Evolutionary conservation across 2,888 invertebrate genomes (phyloP), one percentile per base, ranked within the genome.

Genomic region (Arge pagana): DNA sequence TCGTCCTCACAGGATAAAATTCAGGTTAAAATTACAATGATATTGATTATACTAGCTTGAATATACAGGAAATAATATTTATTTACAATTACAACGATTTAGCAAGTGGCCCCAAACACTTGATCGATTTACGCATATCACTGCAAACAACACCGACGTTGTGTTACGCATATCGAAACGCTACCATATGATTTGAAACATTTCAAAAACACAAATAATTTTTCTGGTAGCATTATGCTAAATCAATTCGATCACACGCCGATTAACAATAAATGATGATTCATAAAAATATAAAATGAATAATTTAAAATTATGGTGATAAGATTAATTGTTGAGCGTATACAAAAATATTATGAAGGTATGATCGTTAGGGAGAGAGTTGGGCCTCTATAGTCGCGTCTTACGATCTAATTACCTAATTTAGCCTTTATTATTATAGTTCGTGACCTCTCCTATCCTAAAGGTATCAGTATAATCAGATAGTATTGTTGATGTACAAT

Each of bases 11-110:
- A 40, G 42, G 42, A 42, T 42, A 33, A 37, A 37, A 19, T 37
- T 37, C 33, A 45, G 45, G 33, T 45, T 35, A 33, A 43, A 45
- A 33, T 35, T 45, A 45, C 33, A 35, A 21, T 45, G 37, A 37
- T 30, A 42, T 42, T 42, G 42, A 50, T 48, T 57, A 58, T 52
- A 57, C 59, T 60, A 59, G 58, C 53, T 53, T 63, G 67, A 72
- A 68, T 70, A 63, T 68, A 67, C 64, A 71, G 63, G 58, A 68
- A 66, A 66, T 59, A 55, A 68, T 65, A 62, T 67, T 71, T 72
- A 72, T 72, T 71, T 72, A 72, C 72, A 72, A 40, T 63, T 66
- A 71, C 64, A 67, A 61, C 33, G 50, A 51, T 51, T 51, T 54
- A 58, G 53, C 54, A 57, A 50, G 43, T 61, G 59, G 59, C 57